Evolutionary conservation across 2,888 invertebrate genomes (phyloP).

Genomic region (Mythimna vitellina): DNA sequence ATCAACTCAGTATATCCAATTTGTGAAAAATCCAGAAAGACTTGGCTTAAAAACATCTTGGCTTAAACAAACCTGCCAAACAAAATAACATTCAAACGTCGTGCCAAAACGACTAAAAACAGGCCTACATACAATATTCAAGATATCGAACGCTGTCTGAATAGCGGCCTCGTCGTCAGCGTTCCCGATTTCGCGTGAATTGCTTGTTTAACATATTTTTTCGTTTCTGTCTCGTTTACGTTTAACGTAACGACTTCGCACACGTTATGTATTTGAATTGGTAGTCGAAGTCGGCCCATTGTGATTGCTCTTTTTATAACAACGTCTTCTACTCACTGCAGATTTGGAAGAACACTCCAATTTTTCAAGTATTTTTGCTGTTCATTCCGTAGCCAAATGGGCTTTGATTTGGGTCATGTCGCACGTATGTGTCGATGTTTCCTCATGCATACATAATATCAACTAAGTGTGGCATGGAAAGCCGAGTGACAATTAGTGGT

Average conservation of each 20-base stretch:
- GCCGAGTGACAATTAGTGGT: conserved; percentile 37
- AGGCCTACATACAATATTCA: conserved; percentile 40
- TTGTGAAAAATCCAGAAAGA: background rate
- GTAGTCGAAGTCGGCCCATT: conserved; percentile 61
- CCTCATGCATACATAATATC: conserved; percentile 44
- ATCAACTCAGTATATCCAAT: background rate
- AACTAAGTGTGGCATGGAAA: background rate
- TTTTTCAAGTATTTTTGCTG: conserved; percentile 44
- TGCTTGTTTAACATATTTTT: conserved; percentile 89
- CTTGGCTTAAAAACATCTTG: background rate
- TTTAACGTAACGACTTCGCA: conserved; percentile 82
- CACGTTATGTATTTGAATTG: conserved; percentile 77
- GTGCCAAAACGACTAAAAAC: conserved; percentile 40
- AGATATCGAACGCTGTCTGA: conserved; percentile 66
- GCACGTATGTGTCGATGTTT: conserved; percentile 6
- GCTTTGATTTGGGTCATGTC: conserved; percentile 43
- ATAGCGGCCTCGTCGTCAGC: conserved; percentile 78
- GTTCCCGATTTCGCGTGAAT: conserved; percentile 83
- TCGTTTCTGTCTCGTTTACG: conserved; percentile 82
- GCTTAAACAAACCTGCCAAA: conserved; percentile 10
- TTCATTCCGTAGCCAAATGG: conserved; percentile 36
- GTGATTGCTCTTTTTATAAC: conserved; percentile 68
- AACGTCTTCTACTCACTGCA: conserved; percentile 53
- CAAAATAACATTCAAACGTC: conserved; percentile 18
- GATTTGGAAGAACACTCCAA: conserved; percentile 52